Conservation (phyloP, 2,888 invertebrate genomes). For the Orchesella flavescens region DNA sequence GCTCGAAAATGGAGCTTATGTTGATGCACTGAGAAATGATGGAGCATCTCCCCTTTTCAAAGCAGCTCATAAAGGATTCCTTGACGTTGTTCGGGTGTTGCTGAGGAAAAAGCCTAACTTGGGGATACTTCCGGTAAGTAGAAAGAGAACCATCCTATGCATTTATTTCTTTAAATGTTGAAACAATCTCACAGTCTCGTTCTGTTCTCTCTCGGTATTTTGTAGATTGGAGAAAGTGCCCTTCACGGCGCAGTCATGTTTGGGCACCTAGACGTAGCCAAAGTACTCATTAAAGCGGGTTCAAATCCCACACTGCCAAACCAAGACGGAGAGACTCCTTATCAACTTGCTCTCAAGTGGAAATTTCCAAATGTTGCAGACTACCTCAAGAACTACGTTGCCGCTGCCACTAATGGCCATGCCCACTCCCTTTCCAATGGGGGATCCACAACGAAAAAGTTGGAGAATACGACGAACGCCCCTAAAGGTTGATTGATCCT, state of each 20-base stretch:
- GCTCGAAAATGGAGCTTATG: slow-evolving; percentile 84
- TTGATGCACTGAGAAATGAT: slow-evolving; percentile 88
- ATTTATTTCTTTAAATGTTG: too few species aligned
- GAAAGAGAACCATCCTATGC: slow-evolving; percentile 81
- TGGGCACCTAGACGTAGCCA: slow-evolving; percentile 86
- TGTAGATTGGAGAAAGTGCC: slow-evolving; percentile 87
- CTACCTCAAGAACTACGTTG: slow-evolving; percentile 75
- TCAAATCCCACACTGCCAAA: slow-evolving; percentile 82
- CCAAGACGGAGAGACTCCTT: slow-evolving; percentile 82
- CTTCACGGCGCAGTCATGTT: slow-evolving; percentile 93
- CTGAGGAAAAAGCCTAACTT: slow-evolving; percentile 88
- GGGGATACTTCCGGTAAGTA: slow-evolving; percentile 80
- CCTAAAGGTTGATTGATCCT: too few species aligned
- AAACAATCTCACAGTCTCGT: too few species aligned
- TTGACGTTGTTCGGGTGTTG: slow-evolving; percentile 88
- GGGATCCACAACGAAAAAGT: too few species aligned
- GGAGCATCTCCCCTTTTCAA: slow-evolving; percentile 96
- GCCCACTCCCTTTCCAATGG: neutral
- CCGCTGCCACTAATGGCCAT: slow-evolving; percentile 66
- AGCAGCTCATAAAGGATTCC: slow-evolving; percentile 94
- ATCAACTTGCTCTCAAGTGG: slow-evolving; percentile 77
- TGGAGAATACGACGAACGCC: too few species aligned
- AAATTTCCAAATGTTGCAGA: slow-evolving; percentile 77
- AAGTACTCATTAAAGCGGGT: slow-evolving; percentile 83
- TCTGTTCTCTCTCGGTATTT: too few species aligned